Evolutionary conservation across 2,888 invertebrate genomes (phyloP).

Genomic region (Crioceris asparagi): DNA sequence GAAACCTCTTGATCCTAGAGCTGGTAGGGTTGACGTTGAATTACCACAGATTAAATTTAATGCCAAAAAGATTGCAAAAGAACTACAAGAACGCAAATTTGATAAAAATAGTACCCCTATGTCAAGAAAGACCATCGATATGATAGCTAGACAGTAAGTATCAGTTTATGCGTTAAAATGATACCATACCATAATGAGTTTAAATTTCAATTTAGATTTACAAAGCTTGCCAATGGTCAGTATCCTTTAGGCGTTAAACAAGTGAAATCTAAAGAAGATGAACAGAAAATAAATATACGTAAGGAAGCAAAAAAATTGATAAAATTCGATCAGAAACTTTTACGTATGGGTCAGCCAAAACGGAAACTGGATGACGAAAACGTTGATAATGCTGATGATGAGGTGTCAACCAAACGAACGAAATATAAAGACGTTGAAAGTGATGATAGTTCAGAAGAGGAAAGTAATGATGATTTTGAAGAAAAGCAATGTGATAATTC

Average conservation of each 20-base stretch:
- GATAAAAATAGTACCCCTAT: constrained; percentile 43
- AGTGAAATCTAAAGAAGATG: constrained; percentile 33
- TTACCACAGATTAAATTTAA: constrained; percentile 60
- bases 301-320: constrained; percentile 30
- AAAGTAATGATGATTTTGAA: not conserved
- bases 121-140: constrained; percentile 45
- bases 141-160: constrained; percentile 42
- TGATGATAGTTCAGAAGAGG: not conserved
- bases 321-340: constrained; percentile 33
- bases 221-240: constrained; percentile 45
- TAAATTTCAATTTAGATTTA: constrained; percentile 42
- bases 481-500: constrained; percentile 5
- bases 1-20: constrained; percentile 56
- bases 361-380: too few species aligned
- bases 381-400: constrained; percentile 17
- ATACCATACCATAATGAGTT: constrained; percentile 2
- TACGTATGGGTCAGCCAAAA: too few species aligned
- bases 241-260: constrained; percentile 57
- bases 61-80: constrained; percentile 43
- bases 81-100: constrained; percentile 43
- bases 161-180: constrained; percentile 5
- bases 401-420: constrained; percentile 2
- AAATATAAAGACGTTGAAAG: too few species aligned
- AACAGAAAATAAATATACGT: constrained; percentile 26
- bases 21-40: constrained; percentile 65